Evolutionary conservation across 2,113 vertebrate genomes (phyloP).

Genomic region (Dolichallabes microphthalmus): DNA sequence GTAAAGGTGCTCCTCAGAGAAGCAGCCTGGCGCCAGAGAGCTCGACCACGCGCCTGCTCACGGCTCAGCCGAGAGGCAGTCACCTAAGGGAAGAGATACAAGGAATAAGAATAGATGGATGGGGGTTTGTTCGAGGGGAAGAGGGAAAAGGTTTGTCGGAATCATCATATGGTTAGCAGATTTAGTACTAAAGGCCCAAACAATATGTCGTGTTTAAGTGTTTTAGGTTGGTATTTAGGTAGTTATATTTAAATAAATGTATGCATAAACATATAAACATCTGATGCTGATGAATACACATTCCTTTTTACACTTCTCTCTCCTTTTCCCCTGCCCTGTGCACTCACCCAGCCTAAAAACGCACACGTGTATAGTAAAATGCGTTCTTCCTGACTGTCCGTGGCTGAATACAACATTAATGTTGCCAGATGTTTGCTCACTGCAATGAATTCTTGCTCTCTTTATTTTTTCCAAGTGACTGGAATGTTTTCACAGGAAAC

Average conservation of each 20-base stretch:
- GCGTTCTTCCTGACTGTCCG: constrained; percentile 54
- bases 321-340: constrained; percentile 1
- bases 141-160: not conserved
- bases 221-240: not conserved
- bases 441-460: constrained; percentile 52
- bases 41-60: constrained; percentile 61
- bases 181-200: constrained; percentile 6
- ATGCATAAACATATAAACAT: constrained; percentile 14
- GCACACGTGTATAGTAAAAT: constrained; percentile 37
- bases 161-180: constrained; percentile 47
- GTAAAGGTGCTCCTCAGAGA: constrained; percentile 71
- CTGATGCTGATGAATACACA: constrained; percentile 34
- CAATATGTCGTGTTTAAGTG: constrained; percentile 14
- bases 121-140: not conserved
- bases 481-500: constrained; percentile 81
- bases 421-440: constrained; percentile 68
- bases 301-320: not conserved
- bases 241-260: constrained; percentile 6
- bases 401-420: constrained; percentile 65
- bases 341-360: constrained; percentile 12
- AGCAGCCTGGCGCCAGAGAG: constrained; percentile 76
- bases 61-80: constrained; percentile 47
- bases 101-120: constrained; percentile 4
- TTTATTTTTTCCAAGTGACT: constrained; percentile 65
- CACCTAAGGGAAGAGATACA: constrained; percentile 57